Evolutionary conservation across 2,888 invertebrate species (phyloP), one percentile per base, ranked within the genome.

Genomic region (Dolomedes plantarius): DNA sequence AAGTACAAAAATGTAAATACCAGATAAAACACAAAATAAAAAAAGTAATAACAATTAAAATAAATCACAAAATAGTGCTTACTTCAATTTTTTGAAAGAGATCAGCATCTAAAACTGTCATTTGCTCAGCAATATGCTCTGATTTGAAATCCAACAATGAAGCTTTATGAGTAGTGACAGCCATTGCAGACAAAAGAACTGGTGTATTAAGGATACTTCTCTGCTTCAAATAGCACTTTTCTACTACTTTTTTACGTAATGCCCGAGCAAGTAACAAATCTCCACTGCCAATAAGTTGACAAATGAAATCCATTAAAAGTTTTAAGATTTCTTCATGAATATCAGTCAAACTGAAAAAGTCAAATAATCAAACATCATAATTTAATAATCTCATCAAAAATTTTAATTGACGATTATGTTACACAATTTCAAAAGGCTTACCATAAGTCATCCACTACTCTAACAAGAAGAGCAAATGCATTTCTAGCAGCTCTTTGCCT

Each of bases 371-470:
- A 67, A 46, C n/a, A 41, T 31, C 19, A 16, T 19, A 62, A 16
- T 6, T 62, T 62, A 62, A 62, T 7, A 62, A 39, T 13, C 7
- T 39, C 9, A 9, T 9, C 13, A n/a, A 62, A n/a, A 56, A 56
- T 56, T 7, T 16, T 56, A 19, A 41, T 11, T 13, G 41, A 41
- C 9, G 41, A 41, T 41, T 11, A 41, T 41, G 11, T 9, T n/a
- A n/a, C n/a, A n/a, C n/a, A n/a, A n/a, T n/a, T n/a, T n/a, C n/a
- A n/a, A n/a, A 29, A 67, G 78, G 94, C 95, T 94, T 91, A 98
- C 98, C 98, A 98, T 90, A 99, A 94, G 92, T 98, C 98, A 90
- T 97, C 97, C 80, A 99, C 97, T 86, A 98, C 97, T 90, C 98
- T 93, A 72, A 98, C 97, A 88, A 99, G 94, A 89, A 99, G 93